These are phyloP conservation scores for Avahi laniger DNA, from an alignment of 2,797 vertebrate species.

Conservation along the genomic window DNA sequence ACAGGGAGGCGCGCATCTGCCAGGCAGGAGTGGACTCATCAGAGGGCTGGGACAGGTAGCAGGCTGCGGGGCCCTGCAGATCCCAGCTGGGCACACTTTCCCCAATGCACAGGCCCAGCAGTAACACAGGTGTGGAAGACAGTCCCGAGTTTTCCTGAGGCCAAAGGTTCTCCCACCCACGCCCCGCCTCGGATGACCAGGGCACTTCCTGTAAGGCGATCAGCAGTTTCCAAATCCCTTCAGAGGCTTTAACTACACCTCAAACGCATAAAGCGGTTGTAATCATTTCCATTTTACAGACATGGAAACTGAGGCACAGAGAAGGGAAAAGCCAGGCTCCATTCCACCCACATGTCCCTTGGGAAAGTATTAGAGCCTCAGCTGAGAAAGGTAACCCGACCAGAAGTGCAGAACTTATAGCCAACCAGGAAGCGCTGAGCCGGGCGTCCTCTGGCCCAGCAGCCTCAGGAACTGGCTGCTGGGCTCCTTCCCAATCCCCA, in stretches of 20 bases:
- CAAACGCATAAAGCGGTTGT: background rate
- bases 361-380: background rate
- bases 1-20: background rate
- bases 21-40: background rate
- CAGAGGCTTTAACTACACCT: background rate
- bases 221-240: background rate
- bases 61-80: background rate
- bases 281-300: background rate
- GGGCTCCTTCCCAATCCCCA: background rate
- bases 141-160: background rate
- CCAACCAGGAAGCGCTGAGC: background rate
- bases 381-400: background rate
- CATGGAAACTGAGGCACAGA: constrained; percentile 15
- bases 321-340: background rate
- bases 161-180: constrained; percentile 49
- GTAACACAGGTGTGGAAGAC: background rate
- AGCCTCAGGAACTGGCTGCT: background rate
- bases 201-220: constrained; percentile 31
- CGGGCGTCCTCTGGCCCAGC: background rate
- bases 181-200: background rate
- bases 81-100: too few relatives aligned
- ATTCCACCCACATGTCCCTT: background rate
- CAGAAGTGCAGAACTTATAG: background rate
- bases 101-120: background rate
- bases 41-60: background rate